These are phyloP conservation scores for Arctocebus calabarensis DNA, from an alignment of 2,797 vertebrate species.

Conservation along the genomic window DNA sequence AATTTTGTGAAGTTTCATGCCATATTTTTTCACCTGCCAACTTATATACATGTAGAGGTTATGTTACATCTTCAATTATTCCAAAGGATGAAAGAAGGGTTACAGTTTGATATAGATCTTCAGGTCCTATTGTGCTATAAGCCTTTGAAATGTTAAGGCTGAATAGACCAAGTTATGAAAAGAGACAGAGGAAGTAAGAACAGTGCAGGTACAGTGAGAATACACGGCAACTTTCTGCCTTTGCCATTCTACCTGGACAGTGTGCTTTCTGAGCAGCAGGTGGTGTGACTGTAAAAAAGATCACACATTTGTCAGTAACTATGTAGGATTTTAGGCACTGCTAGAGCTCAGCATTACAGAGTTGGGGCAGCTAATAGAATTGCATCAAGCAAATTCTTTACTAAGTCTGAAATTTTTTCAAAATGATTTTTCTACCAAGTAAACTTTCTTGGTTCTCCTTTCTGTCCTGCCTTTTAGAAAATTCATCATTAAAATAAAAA, in stretches of 20 bases:
- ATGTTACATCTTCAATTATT: slow-evolving; percentile 17
- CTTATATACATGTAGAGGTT: background rate
- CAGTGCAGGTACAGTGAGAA: slow-evolving; percentile 64
- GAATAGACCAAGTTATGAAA: slow-evolving; percentile 73
- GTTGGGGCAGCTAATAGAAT: slow-evolving; percentile 85
- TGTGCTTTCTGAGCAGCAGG: slow-evolving; percentile 79
- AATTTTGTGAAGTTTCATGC: slow-evolving; percentile 38
- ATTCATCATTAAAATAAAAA: slow-evolving; percentile 1
- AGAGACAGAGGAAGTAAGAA: slow-evolving; percentile 63
- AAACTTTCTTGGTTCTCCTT: slow-evolving; percentile 67
- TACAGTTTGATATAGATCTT: slow-evolving; percentile 61
- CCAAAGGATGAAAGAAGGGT: slow-evolving; percentile 43
- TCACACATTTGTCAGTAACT: slow-evolving; percentile 85
- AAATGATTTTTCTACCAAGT: slow-evolving; percentile 57
- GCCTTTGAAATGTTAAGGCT: slow-evolving; percentile 73
- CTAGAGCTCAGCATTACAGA: slow-evolving; percentile 79
- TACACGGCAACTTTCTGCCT: slow-evolving; percentile 72
- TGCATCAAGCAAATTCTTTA: slow-evolving; percentile 71
- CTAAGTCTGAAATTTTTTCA: slow-evolving; percentile 72
- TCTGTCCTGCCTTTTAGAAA: slow-evolving; percentile 72
- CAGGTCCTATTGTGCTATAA: slow-evolving; percentile 49
- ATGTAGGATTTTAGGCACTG: slow-evolving; percentile 82
- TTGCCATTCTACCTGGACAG: background rate
- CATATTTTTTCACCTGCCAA: slow-evolving; percentile 55
- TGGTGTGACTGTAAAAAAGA: slow-evolving; percentile 84